Base-by-base conservation (phyloP, 2,888 invertebrate genomes). In the Drosophila incognita region DNA sequence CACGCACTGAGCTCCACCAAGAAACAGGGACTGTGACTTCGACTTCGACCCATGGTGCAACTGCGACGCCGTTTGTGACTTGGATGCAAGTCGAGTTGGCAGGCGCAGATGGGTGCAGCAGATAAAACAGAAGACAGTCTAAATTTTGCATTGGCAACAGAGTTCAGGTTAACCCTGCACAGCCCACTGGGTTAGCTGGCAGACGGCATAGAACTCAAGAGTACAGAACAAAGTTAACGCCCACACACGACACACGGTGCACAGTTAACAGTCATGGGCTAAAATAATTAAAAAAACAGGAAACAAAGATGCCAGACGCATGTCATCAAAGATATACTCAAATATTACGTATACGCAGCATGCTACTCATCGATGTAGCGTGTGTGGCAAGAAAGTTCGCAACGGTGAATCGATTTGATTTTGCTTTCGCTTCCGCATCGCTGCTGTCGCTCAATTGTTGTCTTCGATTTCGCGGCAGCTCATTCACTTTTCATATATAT, bases 321-420 rank as follows among this genome's bases (percentile, higher is more conserved):
- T 82, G 85, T 78, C 78, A 71, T n/a, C 36, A 65, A 38, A 63
- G 29, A 31, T 27, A 49, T 18, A 21, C 21, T 21, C 38, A 74
- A 79, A 78, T 76, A 85, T 83, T 85, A 85, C 83, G 83, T 83
- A 85, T 85, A 85, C 83, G 85, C 85, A 76, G 64, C 54, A 48
- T 76, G 69, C 35, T 53, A 66, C 31, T 69, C 69, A 74, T 72
- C 69, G 81, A 73, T 72, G 24, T 53, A 10, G 21, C 10, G 13
- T 11, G 10, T 5, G 56, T 15, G 56, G 27, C 56, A 56, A 29
- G 56, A 56, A 56, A 69, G 38, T 42, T 64, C 31, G 60, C 40
- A 42, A 27, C 42, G 18, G 51, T 46, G 46, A 31, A 62, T 59
- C 46, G 73, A 67, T 67, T 74, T 53, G 54, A 40, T 69, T 65